These are phyloP conservation scores for Glaucomys volans DNA, from an alignment of 2,113 vertebrate genomes.

Conservation along the genomic window DNA sequence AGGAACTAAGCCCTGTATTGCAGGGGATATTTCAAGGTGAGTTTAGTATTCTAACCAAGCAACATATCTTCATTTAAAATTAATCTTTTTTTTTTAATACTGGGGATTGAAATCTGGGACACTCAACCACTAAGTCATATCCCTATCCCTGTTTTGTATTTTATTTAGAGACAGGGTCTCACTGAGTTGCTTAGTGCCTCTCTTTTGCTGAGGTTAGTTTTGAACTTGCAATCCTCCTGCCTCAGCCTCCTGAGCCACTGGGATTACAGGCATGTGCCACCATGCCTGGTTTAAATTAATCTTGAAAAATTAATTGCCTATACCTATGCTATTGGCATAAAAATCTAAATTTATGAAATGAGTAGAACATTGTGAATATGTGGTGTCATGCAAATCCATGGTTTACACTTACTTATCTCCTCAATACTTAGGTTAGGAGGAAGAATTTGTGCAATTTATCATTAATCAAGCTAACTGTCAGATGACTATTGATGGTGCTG, in stretches of 20 bases:
- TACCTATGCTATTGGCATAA: not conserved
- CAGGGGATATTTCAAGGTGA: not conserved
- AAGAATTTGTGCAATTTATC: not conserved
- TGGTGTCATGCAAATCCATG: not conserved
- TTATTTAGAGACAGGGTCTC: too few relatives aligned
- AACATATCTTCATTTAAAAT: not conserved
- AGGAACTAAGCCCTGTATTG: slow-evolving; percentile 4
- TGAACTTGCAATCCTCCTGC: too few relatives aligned
- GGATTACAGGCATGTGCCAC: too few relatives aligned
- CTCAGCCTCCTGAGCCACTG: too few relatives aligned
- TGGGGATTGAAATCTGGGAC: too few relatives aligned
- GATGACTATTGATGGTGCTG: not conserved
- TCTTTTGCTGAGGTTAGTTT: too few relatives aligned
- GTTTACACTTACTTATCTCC: not conserved
- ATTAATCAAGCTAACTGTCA: not conserved
- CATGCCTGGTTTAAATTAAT: not conserved
- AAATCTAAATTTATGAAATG: slow-evolving; percentile 10
- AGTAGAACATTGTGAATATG: not conserved
- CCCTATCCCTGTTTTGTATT: too few relatives aligned
- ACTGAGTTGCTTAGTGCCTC: too few relatives aligned
- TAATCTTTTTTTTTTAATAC: too few relatives aligned
- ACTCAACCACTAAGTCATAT: too few relatives aligned
- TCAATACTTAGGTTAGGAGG: not conserved
- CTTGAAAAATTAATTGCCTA: slow-evolving; percentile 24
- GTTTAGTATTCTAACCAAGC: not conserved